Conservation (phyloP, 2,797 vertebrate genomes). For the Pristis pectinata region DNA sequence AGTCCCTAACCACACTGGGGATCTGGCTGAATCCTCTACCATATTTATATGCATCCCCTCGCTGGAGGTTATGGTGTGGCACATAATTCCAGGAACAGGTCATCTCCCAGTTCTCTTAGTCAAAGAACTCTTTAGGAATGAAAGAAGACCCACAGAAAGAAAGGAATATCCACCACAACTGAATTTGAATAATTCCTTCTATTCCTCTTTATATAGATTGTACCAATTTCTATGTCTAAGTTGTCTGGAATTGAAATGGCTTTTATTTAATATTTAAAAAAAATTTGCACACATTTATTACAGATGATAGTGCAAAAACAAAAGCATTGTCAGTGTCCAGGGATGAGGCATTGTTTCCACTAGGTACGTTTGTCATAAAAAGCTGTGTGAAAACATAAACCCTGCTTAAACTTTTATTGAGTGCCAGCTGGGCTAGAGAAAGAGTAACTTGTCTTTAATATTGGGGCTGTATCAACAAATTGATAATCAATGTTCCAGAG, state of each 20-base stretch:
- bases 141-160: not conserved
- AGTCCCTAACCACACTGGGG: not conserved
- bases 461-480: not conserved
- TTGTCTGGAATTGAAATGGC: not conserved
- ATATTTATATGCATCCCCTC: not conserved
- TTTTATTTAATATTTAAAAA: not conserved
- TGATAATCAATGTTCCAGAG: not conserved
- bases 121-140: not conserved
- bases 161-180: not conserved
- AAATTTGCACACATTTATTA: not conserved
- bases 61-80: not conserved
- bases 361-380: not conserved
- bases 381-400: not conserved
- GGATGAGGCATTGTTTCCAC: not conserved
- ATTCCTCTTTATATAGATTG: not conserved
- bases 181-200: conserved; percentile 3
- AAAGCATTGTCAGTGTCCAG: not conserved
- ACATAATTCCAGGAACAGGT: not conserved
- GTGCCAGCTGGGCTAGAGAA: not conserved
- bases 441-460: not conserved
- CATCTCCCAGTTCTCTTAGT: not conserved
- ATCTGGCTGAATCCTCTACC: not conserved
- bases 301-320: too few species aligned
- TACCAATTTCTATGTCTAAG: not conserved
- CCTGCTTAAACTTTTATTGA: not conserved